Evolutionary conservation across 1,140 invertebrate species (phyloP), one percentile per base, ranked within the genome.

Genomic region (Conopomorpha cramerella): DNA sequence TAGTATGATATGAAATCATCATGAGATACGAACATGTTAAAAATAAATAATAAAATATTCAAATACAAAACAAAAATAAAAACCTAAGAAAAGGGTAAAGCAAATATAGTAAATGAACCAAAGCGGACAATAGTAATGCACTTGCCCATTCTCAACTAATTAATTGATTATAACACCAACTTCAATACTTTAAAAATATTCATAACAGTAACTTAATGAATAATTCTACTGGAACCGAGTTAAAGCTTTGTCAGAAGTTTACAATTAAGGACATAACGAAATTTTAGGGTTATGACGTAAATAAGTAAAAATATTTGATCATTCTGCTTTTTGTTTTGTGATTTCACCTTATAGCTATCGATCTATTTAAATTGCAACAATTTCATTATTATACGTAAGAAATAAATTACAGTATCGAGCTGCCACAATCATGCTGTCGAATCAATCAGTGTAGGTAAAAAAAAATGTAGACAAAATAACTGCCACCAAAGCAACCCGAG

Each of bases 21-120:
- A n/a, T 43, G 43, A 55, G 44, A 52, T 52, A 55, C 50, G 52
- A 45, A 56, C 38, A 34, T 59, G 48, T 66, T 68, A 63, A 70
- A 39, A 76, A 72, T 72, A 76, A 76, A 76, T 76, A 76, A 76
- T 72, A 76, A 76, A 72, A 76, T 72, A 76, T 72, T 59, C 34
- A 71, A 74, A 62, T n/a, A n/a, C 66, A 71, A 71, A 72, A 74
- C 67, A 70, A 74, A 68, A 60, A 62, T 51, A 64, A 63, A 59
- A 63, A 55, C 51, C 10, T 29, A 54, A 72, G 27, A 59, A 66
- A 41, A 68, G 64, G 61, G 54, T 64, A 56, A 63, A 76, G 66
- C 64, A 55, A 71, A 74, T 52, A 66, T 55, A 55, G 57, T 50
- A 11, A 57, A 70, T 60, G 64, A 61, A 54, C 58, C 52, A 64